phyloP scores from a whole-genome alignment of 1,140 invertebrate species.

The Daktulosphaira vitifoliae region DNA sequence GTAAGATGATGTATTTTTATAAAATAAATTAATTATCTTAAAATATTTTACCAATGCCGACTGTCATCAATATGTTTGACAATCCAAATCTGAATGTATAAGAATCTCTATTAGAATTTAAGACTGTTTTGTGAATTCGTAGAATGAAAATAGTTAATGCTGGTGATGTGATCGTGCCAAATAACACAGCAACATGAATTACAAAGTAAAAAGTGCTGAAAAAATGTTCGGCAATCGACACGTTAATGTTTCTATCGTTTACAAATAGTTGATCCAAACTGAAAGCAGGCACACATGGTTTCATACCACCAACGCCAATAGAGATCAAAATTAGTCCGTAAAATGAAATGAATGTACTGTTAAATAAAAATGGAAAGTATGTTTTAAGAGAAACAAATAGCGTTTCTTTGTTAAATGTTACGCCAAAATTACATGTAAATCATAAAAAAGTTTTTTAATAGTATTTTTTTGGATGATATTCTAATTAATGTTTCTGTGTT shows the following conservation, averaged over 20 bases:
- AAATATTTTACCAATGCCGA: not conserved
- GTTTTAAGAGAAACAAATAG: too few species aligned
- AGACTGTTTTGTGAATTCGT: not conserved
- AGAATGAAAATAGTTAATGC: slow-evolving; percentile 53
- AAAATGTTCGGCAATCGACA: slow-evolving; percentile 53
- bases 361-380: too few species aligned
- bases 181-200: slow-evolving; percentile 82
- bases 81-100: slow-evolving; percentile 2
- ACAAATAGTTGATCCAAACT: slow-evolving; percentile 90
- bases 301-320: slow-evolving; percentile 88
- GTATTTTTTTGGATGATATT: too few species aligned
- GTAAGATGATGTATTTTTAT: too few species aligned
- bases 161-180: slow-evolving; percentile 82
- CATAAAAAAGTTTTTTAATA: too few species aligned
- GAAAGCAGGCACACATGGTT: slow-evolving; percentile 92
- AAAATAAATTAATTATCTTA: too few species aligned
- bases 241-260: slow-evolving; percentile 54
- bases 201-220: slow-evolving; percentile 90
- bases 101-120: not conserved
- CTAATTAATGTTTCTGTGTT: too few species aligned
- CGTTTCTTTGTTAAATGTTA: too few species aligned
- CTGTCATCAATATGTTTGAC: not conserved
- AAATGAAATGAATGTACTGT: not conserved
- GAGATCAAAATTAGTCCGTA: slow-evolving; percentile 74
- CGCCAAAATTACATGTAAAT: too few species aligned